phyloP scores from a whole-genome alignment of 2,888 invertebrate species.

The Himalopsyche tibetana region DNA sequence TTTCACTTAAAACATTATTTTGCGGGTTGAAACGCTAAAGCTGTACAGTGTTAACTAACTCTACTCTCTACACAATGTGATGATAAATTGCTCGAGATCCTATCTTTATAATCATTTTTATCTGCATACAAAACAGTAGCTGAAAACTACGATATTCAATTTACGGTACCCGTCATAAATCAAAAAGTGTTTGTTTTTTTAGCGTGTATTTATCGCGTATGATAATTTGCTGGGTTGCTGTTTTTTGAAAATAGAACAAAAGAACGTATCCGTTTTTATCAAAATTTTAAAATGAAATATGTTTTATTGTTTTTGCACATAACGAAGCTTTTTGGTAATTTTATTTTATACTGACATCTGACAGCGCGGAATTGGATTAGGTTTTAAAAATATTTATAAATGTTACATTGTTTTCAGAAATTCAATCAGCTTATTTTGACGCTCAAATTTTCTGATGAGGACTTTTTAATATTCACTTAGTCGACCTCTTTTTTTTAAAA shows the following conservation, averaged over 20 bases:
- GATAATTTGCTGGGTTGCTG: slow-evolving; percentile 1
- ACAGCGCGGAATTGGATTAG: too few species aligned
- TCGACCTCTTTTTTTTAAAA: too few species aligned
- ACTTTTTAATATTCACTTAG: too few species aligned
- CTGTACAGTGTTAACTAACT: neutral
- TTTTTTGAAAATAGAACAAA: slow-evolving; percentile 5
- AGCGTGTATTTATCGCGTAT: neutral
- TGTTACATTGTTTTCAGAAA: too few species aligned
- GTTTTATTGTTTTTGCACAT: neutral
- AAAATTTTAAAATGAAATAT: neutral
- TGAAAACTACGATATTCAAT: slow-evolving; percentile 58
- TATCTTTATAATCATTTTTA: slow-evolving; percentile 58
- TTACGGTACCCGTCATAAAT: slow-evolving; percentile 42
- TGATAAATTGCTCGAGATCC: slow-evolving; percentile 47
- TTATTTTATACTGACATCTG: too few species aligned
- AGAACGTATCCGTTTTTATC: neutral
- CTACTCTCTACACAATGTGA: slow-evolving; percentile 44
- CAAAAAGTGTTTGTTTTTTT: slow-evolving; percentile 18
- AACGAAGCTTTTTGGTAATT: neutral
- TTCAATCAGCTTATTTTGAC: too few species aligned
- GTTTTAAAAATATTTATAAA: too few species aligned
- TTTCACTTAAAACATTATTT: too few species aligned
- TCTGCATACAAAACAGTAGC: slow-evolving; percentile 54
- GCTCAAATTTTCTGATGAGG: too few species aligned
- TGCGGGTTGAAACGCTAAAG: too few species aligned